A percentile compares a stretch with the other conserved stretches of the same genome.
phyloP scores from a whole-genome alignment of 2,888 invertebrate species.

The Anthophora plumipes region DNA sequence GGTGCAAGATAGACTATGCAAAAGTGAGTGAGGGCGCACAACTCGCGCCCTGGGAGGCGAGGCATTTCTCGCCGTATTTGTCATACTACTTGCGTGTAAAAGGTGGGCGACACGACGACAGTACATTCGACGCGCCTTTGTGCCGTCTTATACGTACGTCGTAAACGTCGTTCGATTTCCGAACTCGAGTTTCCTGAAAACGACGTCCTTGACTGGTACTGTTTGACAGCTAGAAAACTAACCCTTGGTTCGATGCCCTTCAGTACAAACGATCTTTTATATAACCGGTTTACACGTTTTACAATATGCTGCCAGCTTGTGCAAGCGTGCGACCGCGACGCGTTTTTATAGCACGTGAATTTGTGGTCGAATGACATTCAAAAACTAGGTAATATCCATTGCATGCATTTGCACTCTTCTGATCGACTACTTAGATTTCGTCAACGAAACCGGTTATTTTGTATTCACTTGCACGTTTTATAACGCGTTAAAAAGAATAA shows the following conservation, averaged over 20 bases:
- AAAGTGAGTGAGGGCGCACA: constrained; percentile 75
- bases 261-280: constrained; percentile 64
- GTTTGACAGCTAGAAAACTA: constrained; percentile 70
- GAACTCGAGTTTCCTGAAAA: constrained; percentile 37
- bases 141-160: constrained; percentile 37
- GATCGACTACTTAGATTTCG: constrained; percentile 43
- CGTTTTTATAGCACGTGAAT: constrained; percentile 65
- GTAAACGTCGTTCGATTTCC: constrained; percentile 38
- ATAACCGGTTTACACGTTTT: constrained; percentile 65
- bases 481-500: constrained; percentile 15
- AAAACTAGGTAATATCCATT: constrained; percentile 60
- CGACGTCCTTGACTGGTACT: constrained; percentile 56
- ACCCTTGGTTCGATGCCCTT: constrained; percentile 68
- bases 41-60: constrained; percentile 74
- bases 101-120: constrained; percentile 70
- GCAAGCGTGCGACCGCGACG: constrained; percentile 49
- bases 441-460: constrained; percentile 59
- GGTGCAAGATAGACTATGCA: constrained; percentile 60
- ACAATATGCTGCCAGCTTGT: constrained; percentile 63
- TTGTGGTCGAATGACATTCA: constrained; percentile 60
- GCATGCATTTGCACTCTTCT: constrained; percentile 43
- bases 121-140: constrained; percentile 39
- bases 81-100: constrained; percentile 67
- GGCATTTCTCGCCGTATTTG: constrained; percentile 74
- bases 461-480: constrained; percentile 37